These are phyloP conservation scores for Sebastes minor DNA, from an alignment of 2,797 vertebrate genomes.

Conservation along the genomic window DNA sequence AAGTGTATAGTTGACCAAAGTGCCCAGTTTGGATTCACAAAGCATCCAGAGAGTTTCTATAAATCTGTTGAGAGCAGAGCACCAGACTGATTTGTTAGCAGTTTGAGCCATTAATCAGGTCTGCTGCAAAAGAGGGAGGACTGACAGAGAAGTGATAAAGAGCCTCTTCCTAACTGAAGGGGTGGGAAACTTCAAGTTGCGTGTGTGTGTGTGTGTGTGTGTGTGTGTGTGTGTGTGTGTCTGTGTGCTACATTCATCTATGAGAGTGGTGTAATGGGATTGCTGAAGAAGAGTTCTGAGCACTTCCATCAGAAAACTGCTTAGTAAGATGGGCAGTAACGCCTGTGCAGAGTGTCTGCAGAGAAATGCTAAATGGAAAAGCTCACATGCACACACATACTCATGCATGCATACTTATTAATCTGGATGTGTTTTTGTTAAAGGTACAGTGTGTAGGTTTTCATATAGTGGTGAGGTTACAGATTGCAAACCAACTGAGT, in stretches of 20 bases:
- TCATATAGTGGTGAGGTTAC: too few species aligned
- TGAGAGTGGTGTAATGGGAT: constrained; percentile 50
- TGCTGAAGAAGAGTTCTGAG: constrained; percentile 32
- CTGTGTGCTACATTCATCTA: constrained; percentile 39
- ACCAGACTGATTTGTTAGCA: constrained; percentile 24
- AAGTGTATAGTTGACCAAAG: not conserved
- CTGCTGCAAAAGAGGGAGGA: constrained; percentile 4
- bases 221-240: not conserved
- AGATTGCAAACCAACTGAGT: too few species aligned
- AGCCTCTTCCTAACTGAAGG: constrained; percentile 25
- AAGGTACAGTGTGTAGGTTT: too few species aligned
- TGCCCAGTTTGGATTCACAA: constrained; percentile 1
- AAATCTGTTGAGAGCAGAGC: constrained; percentile 22
- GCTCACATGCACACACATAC: constrained; percentile 14
- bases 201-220: not conserved
- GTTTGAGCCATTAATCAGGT: constrained; percentile 23
- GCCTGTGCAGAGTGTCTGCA: constrained; percentile 30
- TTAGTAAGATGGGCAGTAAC: constrained; percentile 56
- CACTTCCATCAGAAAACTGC: constrained; percentile 64
- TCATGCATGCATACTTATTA: not conserved
- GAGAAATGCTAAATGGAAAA: constrained; percentile 22
- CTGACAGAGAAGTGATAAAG: constrained; percentile 31
- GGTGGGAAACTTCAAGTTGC: constrained; percentile 13
- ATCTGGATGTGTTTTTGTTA: not conserved
- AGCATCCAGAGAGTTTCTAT: constrained; percentile 4